Evolutionary conservation across 53 echinoderm and acorn worm genomes (phyloP), one percentile per base, ranked within the genome.

Genomic region (Holothuria scabra): DNA sequence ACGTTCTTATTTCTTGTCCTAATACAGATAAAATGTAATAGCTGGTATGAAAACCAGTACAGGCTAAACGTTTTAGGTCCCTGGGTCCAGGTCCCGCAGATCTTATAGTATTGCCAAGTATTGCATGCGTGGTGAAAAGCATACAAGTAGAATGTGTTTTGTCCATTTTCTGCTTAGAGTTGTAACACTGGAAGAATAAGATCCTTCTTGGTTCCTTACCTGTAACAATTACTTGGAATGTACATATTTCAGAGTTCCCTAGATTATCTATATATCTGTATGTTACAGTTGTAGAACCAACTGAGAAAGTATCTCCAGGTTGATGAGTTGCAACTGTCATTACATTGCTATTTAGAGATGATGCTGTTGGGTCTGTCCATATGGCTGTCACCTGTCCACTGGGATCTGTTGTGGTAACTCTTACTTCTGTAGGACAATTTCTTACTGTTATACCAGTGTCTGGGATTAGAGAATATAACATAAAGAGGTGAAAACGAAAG

Each of bases 321-420:
- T 68, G 33, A 84, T 87, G 89, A 79, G 89, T 84, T 28, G 56
- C 26, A 34, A 25, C 58, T 48, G 65, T 24, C 8, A 46, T 81
- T 32, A 84, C 62, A 20, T 66, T 70, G 12, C 57, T 61, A 9
- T 85, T 85, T 41, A 58, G 78, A 32, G 89, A 86, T 3, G 89
- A 86, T 29, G 89, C 92, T 11, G 86, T 89, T 26, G 92, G 92
- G 52, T 62, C 86, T 0, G 76, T 49, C 89, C 89, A 92, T 46
- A 28, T 64, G 2, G 69, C 83, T 0, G 41, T 56, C 14, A 82
- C 78, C 13, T 23, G 76, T 60, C 46, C 66, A 4, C 52, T 37
- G 20, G 56, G 80, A 21, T 67, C 56, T 5, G 60, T 68, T 56
- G 81, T 84, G 25, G 65, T 79, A 46, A 86, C 84, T 14, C 37